Evolutionary conservation across 1,140 invertebrate species (phyloP).

Genomic region (Pseudobourletiella spinata): DNA sequence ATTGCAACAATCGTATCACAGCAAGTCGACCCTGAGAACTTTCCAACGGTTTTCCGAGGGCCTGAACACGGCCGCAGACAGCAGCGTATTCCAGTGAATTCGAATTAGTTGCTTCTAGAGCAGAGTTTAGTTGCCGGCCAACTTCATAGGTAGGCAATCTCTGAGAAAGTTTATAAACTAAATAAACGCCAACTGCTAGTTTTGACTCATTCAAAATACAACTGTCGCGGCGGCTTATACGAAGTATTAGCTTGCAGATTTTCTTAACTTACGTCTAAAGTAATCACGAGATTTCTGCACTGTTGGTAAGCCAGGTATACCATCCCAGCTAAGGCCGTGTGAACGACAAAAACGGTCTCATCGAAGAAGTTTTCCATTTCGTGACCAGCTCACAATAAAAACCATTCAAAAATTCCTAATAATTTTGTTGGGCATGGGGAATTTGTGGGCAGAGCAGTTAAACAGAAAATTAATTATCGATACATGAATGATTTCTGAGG

Average conservation of each 20-base stretch:
- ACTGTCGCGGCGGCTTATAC: no score
- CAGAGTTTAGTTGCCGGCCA: background rate
- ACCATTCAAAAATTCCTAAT: no score
- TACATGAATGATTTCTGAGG: no score
- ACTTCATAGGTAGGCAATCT: background rate
- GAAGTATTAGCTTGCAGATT: background rate
- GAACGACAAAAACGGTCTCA: background rate
- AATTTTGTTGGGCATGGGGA: no score
- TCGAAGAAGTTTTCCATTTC: background rate
- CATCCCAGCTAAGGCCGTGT: background rate
- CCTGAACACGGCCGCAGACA: background rate
- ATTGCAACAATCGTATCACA: background rate
- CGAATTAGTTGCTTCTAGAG: background rate
- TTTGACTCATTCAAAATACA: no score
- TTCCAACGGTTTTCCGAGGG: background rate
- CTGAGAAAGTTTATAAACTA: background rate
- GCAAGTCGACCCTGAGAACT: background rate
- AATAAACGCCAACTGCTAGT: no score
- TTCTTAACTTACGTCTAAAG: background rate
- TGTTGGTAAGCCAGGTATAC: background rate
- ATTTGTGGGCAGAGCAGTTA: no score
- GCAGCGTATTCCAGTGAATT: background rate
- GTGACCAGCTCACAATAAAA: no score
- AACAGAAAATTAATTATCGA: no score
- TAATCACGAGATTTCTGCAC: background rate